These are phyloP conservation scores for Brevimyrus niger DNA, from an alignment of 2,113 vertebrate species.

Conservation along the genomic window DNA sequence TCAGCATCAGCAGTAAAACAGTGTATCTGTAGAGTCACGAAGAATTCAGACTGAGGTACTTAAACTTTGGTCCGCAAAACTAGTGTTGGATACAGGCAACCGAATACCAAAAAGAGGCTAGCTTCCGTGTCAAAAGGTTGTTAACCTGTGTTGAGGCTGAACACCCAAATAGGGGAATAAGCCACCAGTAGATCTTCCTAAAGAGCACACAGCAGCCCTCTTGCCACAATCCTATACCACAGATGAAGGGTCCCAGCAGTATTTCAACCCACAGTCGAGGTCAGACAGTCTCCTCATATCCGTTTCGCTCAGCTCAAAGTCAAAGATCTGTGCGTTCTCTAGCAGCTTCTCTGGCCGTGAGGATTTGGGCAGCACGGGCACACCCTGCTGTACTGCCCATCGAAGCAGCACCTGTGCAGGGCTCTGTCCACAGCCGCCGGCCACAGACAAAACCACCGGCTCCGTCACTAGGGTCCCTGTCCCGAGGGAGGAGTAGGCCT, in stretches of 20 bases:
- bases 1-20: not conserved
- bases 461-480: conserved; percentile 55
- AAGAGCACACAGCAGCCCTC: not conserved
- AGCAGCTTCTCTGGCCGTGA: conserved; percentile 50
- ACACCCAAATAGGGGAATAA: not conserved
- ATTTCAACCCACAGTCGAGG: conserved; percentile 58
- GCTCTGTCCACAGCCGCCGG: conserved; percentile 42
- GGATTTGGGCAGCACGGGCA: conserved; percentile 69
- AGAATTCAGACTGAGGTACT: not conserved
- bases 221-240: conserved; percentile 44
- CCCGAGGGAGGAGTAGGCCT: conserved; percentile 71
- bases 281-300: conserved; percentile 56
- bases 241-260: conserved; percentile 65
- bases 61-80: not conserved
- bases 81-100: not conserved
- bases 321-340: conserved; percentile 59
- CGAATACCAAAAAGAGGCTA: not conserved
- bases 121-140: not conserved
- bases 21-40: not conserved
- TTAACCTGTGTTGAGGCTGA: not conserved
- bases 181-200: not conserved
- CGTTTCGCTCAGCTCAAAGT: conserved; percentile 52
- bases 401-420: conserved; percentile 66
- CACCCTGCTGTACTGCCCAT: conserved; percentile 68
- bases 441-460: conserved; percentile 51